These are phyloP conservation scores for Capitella teleta DNA, from an alignment of 1,140 invertebrate species.

Conservation along the genomic window DNA sequence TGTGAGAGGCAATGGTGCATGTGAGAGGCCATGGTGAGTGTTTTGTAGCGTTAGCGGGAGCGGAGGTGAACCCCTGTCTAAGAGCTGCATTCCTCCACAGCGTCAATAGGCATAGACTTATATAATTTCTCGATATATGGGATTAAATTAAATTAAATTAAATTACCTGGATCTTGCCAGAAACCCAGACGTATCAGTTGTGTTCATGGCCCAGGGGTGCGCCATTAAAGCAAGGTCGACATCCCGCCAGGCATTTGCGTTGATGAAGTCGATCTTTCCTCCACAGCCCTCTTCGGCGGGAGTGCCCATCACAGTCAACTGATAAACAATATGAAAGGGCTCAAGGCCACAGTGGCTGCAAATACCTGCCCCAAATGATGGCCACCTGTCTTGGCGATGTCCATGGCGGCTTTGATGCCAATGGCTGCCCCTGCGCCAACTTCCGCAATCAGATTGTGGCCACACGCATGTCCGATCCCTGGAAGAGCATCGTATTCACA, in stretches of 20 bases:
- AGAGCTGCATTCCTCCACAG: no score
- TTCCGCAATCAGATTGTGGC: conserved; percentile 43
- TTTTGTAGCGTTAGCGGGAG: no score
- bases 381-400: conserved; percentile 5
- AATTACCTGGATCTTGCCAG: no score
- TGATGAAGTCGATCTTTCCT: conserved; percentile 39
- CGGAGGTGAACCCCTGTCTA: no score
- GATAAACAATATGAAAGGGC: no score
- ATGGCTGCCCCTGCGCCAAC: conserved; percentile 34
- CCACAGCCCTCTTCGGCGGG: conserved; percentile 42
- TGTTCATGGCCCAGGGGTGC: conserved; percentile 28
- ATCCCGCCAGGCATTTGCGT: conserved; percentile 32
- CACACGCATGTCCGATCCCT: conserved; percentile 42
- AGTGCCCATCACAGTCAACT: conserved; percentile 38
- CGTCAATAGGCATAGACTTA: no score
- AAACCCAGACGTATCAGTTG: no score
- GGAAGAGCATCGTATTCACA: conserved; percentile 45
- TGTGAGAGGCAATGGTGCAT: no score
- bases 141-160: no score
- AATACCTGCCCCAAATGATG: conserved; percentile 16
- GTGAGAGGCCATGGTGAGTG: no score
- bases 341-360: neutral
- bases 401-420: conserved; percentile 31
- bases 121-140: no score
- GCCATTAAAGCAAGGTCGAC: conserved; percentile 42